Evolutionary conservation across 2,888 invertebrate species (phyloP).

Genomic region (Ametastegia equiseti): DNA sequence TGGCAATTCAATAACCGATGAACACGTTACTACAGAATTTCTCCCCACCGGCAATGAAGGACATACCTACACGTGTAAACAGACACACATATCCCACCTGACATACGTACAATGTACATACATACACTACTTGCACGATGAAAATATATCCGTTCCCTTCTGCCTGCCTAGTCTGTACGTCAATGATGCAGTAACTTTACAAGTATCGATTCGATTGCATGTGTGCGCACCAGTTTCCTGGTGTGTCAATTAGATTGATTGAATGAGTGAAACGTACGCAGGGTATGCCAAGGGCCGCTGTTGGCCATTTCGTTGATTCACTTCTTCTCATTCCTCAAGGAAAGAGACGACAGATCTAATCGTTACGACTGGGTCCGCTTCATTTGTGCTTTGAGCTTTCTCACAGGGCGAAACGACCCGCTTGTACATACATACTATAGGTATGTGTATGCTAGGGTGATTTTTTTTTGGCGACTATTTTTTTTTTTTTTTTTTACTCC

Average conservation of each 20-base stretch:
- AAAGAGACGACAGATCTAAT: neutral
- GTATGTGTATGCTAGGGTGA: no score
- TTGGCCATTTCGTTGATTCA: neutral
- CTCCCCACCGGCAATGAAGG: neutral
- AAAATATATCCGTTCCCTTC: neutral
- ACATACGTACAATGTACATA: neutral
- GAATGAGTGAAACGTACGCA: neutral
- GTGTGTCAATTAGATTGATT: slow-evolving; percentile 7
- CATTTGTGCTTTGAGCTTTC: neutral
- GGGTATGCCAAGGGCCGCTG: neutral
- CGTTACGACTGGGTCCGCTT: neutral
- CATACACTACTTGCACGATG: neutral
- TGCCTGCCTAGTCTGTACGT: slow-evolving; percentile 13
- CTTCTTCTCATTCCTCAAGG: neutral
- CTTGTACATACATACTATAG: neutral
- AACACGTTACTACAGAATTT: slow-evolving; percentile 20
- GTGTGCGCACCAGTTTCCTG: neutral
- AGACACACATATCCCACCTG: neutral
- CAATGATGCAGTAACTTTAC: no score
- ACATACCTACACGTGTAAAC: neutral
- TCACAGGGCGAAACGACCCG: neutral
- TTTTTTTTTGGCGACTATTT: no score
- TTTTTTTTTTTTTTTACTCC: no score
- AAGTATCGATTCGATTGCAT: slow-evolving; percentile 28
- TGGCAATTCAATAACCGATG: slow-evolving; percentile 35